Evolutionary conservation across 2,113 vertebrate species (phyloP).

Genomic region (Cygnus buccinator): DNA sequence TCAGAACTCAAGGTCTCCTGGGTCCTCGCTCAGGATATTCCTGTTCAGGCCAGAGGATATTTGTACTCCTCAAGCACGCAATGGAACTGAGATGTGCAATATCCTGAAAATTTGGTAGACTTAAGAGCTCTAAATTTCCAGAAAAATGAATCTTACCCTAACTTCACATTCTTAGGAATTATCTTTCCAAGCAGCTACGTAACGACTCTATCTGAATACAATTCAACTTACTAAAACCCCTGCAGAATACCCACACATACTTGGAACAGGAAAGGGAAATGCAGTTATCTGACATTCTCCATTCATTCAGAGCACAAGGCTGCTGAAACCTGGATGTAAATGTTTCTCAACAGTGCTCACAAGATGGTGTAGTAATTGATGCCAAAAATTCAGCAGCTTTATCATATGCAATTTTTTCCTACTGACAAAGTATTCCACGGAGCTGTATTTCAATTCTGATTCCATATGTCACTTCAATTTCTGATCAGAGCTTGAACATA

Average conservation of each 20-base stretch:
- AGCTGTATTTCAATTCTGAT: constrained; percentile 64
- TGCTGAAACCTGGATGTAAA: constrained; percentile 24
- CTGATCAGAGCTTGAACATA: constrained; percentile 60
- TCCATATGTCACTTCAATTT: constrained; percentile 69
- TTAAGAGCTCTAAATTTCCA: neutral
- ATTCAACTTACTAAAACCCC: constrained; percentile 12
- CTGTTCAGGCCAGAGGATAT: neutral
- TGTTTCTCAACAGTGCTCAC: constrained; percentile 59
- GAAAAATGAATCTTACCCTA: constrained; percentile 13
- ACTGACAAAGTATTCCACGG: constrained; percentile 60
- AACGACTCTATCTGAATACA: constrained; percentile 33
- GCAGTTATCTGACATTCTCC: neutral
- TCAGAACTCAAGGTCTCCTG: neutral
- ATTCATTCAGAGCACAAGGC: neutral
- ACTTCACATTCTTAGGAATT: constrained; percentile 31
- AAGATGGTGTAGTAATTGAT: constrained; percentile 55
- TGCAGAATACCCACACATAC: neutral
- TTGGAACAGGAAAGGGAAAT: constrained; percentile 29
- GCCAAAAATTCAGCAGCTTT: constrained; percentile 61
- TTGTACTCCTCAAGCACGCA: neutral
- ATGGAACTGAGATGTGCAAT: neutral
- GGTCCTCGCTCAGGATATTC: neutral
- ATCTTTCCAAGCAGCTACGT: neutral
- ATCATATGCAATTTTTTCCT: constrained; percentile 33
- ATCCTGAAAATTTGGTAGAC: neutral